These are phyloP conservation scores for Rhyacichthys aspro DNA, from an alignment of 2,797 vertebrate genomes.

Conservation along the genomic window DNA sequence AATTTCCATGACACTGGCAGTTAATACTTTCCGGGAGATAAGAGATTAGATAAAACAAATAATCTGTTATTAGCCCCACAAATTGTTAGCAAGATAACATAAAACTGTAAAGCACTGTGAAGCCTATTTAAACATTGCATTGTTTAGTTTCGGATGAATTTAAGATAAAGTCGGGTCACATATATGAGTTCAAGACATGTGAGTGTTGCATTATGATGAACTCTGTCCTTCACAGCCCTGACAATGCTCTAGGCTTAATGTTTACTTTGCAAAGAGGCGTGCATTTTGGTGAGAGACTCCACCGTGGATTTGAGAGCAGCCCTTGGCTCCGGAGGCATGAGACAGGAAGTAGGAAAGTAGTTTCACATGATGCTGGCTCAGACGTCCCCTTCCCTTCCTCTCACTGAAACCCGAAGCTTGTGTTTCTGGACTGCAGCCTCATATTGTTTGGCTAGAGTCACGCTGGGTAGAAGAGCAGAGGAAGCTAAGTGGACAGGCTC, in stretches of 20 bases:
- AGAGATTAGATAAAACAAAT: constrained; percentile 7
- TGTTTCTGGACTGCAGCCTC: constrained; percentile 41
- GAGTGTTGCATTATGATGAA: not conserved
- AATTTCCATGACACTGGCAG: constrained; percentile 1
- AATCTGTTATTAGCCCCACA: constrained; percentile 8
- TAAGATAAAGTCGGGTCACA: no score
- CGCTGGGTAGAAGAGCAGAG: constrained; percentile 48
- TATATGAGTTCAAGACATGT: not conserved
- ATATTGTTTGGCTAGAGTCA: constrained; percentile 59
- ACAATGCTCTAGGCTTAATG: not conserved
- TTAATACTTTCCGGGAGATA: constrained; percentile 2
- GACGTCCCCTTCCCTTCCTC: constrained; percentile 47
- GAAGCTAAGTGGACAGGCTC: constrained; percentile 40
- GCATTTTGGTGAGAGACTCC: constrained; percentile 22
- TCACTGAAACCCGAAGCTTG: constrained; percentile 67
- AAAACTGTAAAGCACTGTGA: not conserved
- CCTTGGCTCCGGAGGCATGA: constrained; percentile 23
- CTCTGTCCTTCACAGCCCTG: constrained; percentile 10
- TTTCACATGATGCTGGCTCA: constrained; percentile 55
- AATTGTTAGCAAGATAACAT: not conserved
- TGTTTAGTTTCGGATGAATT: not conserved
- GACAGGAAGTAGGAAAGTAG: constrained; percentile 63
- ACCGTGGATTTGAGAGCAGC: constrained; percentile 21
- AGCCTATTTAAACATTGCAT: not conserved
- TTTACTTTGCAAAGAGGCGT: constrained; percentile 11